Conservation (phyloP, 1,140 invertebrate species). For the Drosophila kurseongensis region DNA sequence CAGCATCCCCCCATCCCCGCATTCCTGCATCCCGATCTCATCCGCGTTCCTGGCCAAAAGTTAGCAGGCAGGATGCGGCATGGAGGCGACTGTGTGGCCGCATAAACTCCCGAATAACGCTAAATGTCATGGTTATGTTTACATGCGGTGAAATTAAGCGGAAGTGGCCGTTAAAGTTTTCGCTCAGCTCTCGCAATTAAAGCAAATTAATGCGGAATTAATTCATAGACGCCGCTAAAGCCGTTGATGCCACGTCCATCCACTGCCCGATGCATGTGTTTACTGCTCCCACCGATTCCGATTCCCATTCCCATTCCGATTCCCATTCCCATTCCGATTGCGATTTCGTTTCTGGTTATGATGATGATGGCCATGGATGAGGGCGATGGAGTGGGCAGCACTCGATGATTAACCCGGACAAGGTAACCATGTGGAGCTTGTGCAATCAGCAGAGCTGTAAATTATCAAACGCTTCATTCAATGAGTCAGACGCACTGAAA, state of each 20-base stretch:
- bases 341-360: constrained; percentile 11
- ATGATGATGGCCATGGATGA: neutral
- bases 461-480: constrained; percentile 74
- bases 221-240: constrained; percentile 32
- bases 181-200: constrained; percentile 58
- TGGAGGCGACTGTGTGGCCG: constrained; percentile 22
- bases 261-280: constrained; percentile 30
- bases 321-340: neutral
- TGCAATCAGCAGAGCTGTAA: constrained; percentile 76
- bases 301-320: neutral
- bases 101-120: constrained; percentile 70
- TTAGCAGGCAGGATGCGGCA: neutral
- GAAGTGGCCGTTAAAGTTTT: constrained; percentile 70
- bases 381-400: neutral
- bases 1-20: neutral
- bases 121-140: constrained; percentile 82
- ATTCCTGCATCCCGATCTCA: neutral
- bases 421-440: constrained; percentile 47
- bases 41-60: constrained; percentile 3
- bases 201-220: constrained; percentile 74
- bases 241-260: constrained; percentile 3
- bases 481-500: constrained; percentile 27
- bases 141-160: constrained; percentile 75
- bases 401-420: constrained; percentile 6
- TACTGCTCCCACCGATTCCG: constrained; percentile 6